Conservation (phyloP, 2,113 vertebrate species). For the Brachypteracias leptosomus region DNA sequence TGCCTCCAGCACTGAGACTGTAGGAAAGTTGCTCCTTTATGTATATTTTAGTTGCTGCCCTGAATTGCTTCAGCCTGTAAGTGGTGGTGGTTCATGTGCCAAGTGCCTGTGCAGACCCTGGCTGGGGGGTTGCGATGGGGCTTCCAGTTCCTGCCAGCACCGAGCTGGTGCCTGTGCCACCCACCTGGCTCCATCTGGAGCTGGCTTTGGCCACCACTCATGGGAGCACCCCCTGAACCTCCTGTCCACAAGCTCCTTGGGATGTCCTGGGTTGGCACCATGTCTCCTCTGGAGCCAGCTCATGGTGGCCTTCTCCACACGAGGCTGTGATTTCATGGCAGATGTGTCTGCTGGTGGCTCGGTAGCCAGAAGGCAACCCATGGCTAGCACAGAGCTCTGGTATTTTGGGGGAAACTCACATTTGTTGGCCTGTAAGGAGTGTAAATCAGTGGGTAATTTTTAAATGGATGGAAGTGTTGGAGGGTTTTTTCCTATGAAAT, state of each 20-base stretch:
- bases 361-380: background rate
- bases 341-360: background rate
- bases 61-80: background rate
- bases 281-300: rapidly evolving
- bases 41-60: background rate
- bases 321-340: rapidly evolving
- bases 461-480: background rate
- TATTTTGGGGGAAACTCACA: background rate
- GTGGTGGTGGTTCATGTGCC: background rate
- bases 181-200: rapidly evolving
- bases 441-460: background rate
- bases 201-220: rapidly evolving
- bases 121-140: background rate
- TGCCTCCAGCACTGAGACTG: background rate
- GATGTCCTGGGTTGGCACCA: rapidly evolving
- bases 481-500: background rate
- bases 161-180: rapidly evolving
- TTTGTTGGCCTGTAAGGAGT: background rate
- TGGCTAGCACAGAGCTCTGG: background rate
- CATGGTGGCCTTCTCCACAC: rapidly evolving
- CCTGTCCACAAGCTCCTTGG: rapidly evolving
- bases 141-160: background rate
- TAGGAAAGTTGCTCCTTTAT: background rate
- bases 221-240: background rate
- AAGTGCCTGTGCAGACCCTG: background rate